Evolutionary conservation across 2,113 vertebrate species (phyloP).

Genomic region (Phycodurus eques): DNA sequence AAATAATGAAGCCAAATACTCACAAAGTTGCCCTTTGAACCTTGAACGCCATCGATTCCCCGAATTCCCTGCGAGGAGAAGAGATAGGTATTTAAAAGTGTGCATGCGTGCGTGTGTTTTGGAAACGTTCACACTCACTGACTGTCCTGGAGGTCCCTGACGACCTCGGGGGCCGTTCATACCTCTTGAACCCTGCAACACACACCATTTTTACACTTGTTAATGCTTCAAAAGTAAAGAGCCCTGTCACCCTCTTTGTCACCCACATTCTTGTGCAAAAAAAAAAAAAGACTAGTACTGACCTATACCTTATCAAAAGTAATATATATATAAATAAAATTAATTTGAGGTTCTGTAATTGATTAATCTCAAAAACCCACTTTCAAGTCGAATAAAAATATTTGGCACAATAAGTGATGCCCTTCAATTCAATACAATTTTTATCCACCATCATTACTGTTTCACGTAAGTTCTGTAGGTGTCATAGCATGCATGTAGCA

Average conservation of each 20-base stretch:
- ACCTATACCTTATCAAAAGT: too few species aligned
- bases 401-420: too few species aligned
- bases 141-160: slow-evolving; percentile 73
- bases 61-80: slow-evolving; percentile 72
- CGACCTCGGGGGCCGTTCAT: slow-evolving; percentile 78
- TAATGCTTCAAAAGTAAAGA: neutral
- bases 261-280: too few species aligned
- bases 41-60: slow-evolving; percentile 83
- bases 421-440: too few species aligned
- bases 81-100: neutral
- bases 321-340: too few species aligned
- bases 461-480: too few species aligned
- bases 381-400: too few species aligned
- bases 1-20: slow-evolving; percentile 23
- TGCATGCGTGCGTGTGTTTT: neutral
- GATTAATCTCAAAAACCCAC: too few species aligned
- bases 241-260: neutral
- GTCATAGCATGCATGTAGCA: too few species aligned
- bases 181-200: slow-evolving; percentile 76
- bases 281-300: too few species aligned
- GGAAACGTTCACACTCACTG: slow-evolving; percentile 65
- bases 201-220: slow-evolving; percentile 16
- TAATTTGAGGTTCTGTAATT: too few species aligned
- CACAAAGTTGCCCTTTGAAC: slow-evolving; percentile 87
- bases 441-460: too few species aligned